phyloP scores from a whole-genome alignment of 1,140 invertebrate genomes.

The Hylyphantes graminicola region DNA sequence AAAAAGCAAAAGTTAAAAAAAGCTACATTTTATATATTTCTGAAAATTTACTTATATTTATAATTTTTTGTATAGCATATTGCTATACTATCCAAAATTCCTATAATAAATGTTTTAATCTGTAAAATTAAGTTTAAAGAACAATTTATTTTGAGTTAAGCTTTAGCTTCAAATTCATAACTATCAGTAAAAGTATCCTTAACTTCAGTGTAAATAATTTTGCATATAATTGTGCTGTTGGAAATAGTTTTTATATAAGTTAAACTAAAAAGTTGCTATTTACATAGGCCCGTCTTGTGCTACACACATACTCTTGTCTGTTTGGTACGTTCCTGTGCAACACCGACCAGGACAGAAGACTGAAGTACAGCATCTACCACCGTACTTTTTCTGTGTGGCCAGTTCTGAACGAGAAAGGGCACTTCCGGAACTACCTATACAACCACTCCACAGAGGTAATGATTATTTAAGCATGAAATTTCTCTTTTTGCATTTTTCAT shows the following conservation, averaged over 20 bases:
- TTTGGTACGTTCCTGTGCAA: conserved; percentile 98
- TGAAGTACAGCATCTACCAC: conserved; percentile 74
- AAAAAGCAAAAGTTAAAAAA: too few species aligned
- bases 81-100: not conserved
- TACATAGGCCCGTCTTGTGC: conserved; percentile 78
- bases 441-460: conserved; percentile 66
- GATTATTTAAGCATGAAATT: conserved; percentile 1
- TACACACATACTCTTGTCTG: conserved; percentile 94
- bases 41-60: not conserved
- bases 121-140: not conserved
- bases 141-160: not conserved
- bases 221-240: not conserved
- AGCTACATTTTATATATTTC: too few species aligned
- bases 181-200: not conserved
- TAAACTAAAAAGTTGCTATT: not conserved
- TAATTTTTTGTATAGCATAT: not conserved
- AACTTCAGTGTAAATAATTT: not conserved
- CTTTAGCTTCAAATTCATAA: not conserved
- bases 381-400: conserved; percentile 89
- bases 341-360: conserved; percentile 79
- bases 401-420: conserved; percentile 69
- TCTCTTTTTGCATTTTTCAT: not conserved
- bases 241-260: not conserved
- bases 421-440: conserved; percentile 90
- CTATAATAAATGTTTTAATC: not conserved